Conservation (phyloP, 2,113 vertebrate genomes). For the Laterallus jamaicensis region DNA sequence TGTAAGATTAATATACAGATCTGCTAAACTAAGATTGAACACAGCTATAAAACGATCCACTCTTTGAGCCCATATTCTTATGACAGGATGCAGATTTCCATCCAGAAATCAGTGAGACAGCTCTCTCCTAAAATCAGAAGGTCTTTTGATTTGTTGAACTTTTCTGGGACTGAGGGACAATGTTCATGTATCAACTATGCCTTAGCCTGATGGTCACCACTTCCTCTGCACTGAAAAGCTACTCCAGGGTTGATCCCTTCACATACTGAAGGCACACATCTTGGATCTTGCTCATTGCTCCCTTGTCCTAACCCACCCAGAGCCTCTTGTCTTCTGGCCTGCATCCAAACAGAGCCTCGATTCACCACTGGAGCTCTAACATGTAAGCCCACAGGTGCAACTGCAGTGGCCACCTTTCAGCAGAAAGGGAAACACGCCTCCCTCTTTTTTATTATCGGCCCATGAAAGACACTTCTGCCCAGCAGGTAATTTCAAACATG, state of each 20-base stretch:
- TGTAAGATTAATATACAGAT: background rate
- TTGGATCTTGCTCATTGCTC: too few species aligned
- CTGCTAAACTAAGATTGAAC: background rate
- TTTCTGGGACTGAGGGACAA: background rate
- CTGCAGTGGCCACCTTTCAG: background rate
- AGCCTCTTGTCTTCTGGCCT: too few species aligned
- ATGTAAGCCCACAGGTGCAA: background rate
- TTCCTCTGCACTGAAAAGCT: background rate
- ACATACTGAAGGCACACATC: background rate
- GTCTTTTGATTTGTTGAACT: background rate
- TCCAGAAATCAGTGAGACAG: background rate
- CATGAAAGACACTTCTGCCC: background rate
- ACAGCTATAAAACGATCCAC: background rate
- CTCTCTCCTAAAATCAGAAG: background rate
- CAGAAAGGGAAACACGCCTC: background rate
- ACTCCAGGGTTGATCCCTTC: background rate
- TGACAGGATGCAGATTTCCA: background rate
- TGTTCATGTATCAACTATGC: fast-evolving
- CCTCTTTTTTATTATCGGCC: background rate
- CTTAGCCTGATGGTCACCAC: background rate
- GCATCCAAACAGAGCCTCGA: background rate
- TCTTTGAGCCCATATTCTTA: background rate
- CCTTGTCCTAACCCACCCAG: background rate
- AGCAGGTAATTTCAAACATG: background rate
- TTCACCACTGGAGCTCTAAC: background rate